Evolutionary conservation across 2,888 invertebrate species (phyloP), one percentile per base, ranked within the genome.

Genomic region (Spilarctia lutea): DNA sequence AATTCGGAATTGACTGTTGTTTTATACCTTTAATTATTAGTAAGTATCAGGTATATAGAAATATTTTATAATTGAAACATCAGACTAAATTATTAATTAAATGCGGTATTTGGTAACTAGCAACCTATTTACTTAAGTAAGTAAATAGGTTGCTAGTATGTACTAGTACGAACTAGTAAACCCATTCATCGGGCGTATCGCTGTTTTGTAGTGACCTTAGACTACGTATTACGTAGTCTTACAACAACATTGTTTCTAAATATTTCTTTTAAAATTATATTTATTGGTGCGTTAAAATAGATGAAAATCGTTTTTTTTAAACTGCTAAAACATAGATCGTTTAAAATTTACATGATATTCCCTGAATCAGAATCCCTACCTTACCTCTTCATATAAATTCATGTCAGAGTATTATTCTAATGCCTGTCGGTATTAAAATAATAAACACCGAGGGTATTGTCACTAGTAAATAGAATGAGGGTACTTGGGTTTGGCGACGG

Each of bases 401-500:
- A 42, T 45, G 63, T 63, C 18, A 63, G 18, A 30, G 30, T 30
- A 30, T 63, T 63, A 67, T 67, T 42, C 27, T 66, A 75, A 33
- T 68, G 60, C 35, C 35, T 65, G 70, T 73, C 65, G 75, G 76
- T 76, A 73, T 75, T 78, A 78, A 75, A 83, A 79, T 79, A 81
- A 85, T 79, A 79, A 79, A 76, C 74, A 83, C 72, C 74, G 79
- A 74, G 52, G 74, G 65, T 30, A 76, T 76, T 71, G 75, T 71
- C 67, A 65, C 60, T 42, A 77, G 78, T 81, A 81, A 78, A 81
- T 83, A 81, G 77, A 78, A 79, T 81, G 81, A 77, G 79, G 81
- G 81, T 83, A 82, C 81, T 84, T 76, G 82, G 52, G 48, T 68
- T 72, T 78, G 78, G 78, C 80, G 75, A 77, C 77, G 80, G 80